Evolutionary conservation across 2,888 invertebrate species (phyloP), one percentile per base, ranked within the genome.

Genomic region (Orthosia cruda): DNA sequence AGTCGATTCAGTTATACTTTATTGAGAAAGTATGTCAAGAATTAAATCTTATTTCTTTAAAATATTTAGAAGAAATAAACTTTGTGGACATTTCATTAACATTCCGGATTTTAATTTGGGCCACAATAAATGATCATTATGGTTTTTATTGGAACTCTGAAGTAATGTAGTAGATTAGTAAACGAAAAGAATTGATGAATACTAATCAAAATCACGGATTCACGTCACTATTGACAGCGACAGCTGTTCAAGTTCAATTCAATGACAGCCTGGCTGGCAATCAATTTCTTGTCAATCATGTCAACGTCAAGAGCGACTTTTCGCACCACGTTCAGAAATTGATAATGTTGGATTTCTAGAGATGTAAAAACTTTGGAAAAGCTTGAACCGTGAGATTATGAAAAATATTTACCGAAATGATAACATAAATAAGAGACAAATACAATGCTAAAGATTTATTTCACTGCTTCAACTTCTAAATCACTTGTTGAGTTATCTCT

Each of bases 401-500:
- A n/a, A n/a, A n/a, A n/a, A n/a, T n/a, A n/a, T 61, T 54, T 18
- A 18, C 9, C 23, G 12, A 16, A 52, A 23, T 26, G 9, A 9
- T 40, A 23, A 32, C 12, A 52, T 32, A 49, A 57, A 70, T 78
- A 49, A 52, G 47, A 80, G 12, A n/a, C 13, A 0, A 72, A n/a
- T 0, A 45, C 16, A 54, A 9, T 23, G 7, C 13, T 20, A 2
- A 66, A 52, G 1, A 57, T 74, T 83, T 72, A 65, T 64, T 81
- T 77, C 20, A 72, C 85, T 63, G 65, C 45, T 32, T 73, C 32
- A 55, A 65, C 75, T 75, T 82, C 80, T 69, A 87, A 81, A 45
- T 80, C 76, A 40, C 74, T 83, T 62, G 83, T 84, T 11, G 79
- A 70, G 50, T 79, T 88, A 47, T 80, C 77, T 70, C 85, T 87